Base-by-base conservation (phyloP, 2,797 vertebrate genomes). In the Galago senegalensis region DNA sequence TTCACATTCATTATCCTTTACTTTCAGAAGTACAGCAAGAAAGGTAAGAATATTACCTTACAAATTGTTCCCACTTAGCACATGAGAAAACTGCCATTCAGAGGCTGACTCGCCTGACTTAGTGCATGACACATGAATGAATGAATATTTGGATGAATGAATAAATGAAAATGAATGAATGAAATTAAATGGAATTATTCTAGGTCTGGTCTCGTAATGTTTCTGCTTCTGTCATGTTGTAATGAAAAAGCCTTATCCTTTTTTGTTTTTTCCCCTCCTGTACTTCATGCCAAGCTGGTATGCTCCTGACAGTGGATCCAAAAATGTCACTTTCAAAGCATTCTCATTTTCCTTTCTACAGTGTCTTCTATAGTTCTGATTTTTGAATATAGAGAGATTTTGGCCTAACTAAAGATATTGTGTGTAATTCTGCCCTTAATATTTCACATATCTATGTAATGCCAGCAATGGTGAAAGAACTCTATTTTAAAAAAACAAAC, bases 251-350 rank as follows among this genome's bases (percentile, higher is more conserved):
- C 14, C 18, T 70, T 70, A 31, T 31, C 37, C 25, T 14, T 82
- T 58, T 27, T 46, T 73, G 58, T 60, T 60, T 67, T n/a, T 2
- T 7, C 31, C 7, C 46, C 11, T 85, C 86, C 34, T 69, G 27
- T 34, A 29, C 18, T 31, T 67, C 80, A 69, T 40, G 5, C 43
- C 27, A 91, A 60, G 23, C 56, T 93, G 46, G 13, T 49, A 61
- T 75, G 89, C 88, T 69, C 53, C 58, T 86, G 29, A 56, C 46
- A 49, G 6, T 46, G 14, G 43, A 83, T 75, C 49, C 70, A 95
- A 95, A 94, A 94, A 94, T 61, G 70, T 23, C 46, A 81, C 79
- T 93, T 93, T 93, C 65, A 91, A 18, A 80, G 23, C 27, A 83
- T 72, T 95, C 63, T 73, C 27, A 9, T 91, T 87, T 97, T 91